phyloP scores from a whole-genome alignment of 1,140 invertebrate genomes.

The Drosophila orena region DNA sequence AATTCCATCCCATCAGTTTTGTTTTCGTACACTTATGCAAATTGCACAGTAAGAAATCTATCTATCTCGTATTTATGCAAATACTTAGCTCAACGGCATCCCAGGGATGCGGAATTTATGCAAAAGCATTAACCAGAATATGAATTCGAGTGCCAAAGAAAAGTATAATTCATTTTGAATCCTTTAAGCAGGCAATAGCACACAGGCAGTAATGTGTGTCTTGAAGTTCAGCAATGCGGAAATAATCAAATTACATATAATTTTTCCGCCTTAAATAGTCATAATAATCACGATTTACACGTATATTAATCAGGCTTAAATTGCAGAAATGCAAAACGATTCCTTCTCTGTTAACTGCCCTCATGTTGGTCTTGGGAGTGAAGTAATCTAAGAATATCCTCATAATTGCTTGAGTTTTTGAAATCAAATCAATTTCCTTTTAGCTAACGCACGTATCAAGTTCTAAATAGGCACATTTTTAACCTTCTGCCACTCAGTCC shows the following conservation, averaged over 20 bases:
- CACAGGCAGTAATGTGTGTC: background rate
- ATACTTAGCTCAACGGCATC: slow-evolving; percentile 21
- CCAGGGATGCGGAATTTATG: slow-evolving; percentile 24
- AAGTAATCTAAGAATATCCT: background rate
- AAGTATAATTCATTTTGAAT: background rate
- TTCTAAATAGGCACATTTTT: slow-evolving; percentile 46
- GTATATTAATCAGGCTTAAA: no score
- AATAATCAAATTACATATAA: background rate
- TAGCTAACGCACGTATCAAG: slow-evolving; percentile 16
- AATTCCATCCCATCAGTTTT: background rate
- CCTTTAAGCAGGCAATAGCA: slow-evolving; percentile 4
- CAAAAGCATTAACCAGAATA: slow-evolving; percentile 8
- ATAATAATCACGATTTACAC: background rate
- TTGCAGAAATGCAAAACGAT: background rate
- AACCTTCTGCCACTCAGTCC: background rate
- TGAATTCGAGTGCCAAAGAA: slow-evolving; percentile 1
- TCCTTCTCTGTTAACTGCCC: no score
- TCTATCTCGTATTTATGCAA: slow-evolving; percentile 47
- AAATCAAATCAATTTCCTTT: slow-evolving; percentile 11
- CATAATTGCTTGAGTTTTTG: background rate
- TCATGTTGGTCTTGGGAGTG: background rate
- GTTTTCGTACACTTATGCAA: slow-evolving; percentile 35
- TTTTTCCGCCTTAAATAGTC: background rate
- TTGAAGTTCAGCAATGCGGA: background rate
- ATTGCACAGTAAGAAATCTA: slow-evolving; percentile 2